Conservation (phyloP, 2,888 invertebrate genomes). For the Chrysolina oricalcia region DNA sequence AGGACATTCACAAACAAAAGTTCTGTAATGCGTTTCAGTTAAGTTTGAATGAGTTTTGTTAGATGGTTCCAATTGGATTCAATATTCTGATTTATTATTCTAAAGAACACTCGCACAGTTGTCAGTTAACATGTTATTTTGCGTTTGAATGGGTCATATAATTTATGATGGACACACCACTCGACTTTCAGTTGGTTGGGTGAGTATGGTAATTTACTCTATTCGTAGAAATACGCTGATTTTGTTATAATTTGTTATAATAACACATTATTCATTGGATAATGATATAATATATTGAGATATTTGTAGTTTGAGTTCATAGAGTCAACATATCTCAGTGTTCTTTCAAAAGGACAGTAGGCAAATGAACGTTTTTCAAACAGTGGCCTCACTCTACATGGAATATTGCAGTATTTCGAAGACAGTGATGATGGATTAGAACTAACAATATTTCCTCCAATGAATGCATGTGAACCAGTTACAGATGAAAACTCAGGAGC, state of each 20-base stretch:
- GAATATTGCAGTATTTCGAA: too few species aligned
- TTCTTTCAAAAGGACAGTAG: constrained; percentile 12
- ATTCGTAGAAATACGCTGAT: background rate
- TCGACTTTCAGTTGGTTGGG: constrained; percentile 3
- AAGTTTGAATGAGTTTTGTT: constrained; percentile 1
- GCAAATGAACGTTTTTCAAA: too few species aligned
- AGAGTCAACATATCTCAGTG: background rate
- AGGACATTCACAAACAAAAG: background rate
- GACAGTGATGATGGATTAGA: too few species aligned
- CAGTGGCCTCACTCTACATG: background rate
- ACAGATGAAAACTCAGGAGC: too few species aligned
- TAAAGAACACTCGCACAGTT: background rate
- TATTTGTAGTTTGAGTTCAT: background rate
- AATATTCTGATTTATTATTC: constrained; percentile 3
- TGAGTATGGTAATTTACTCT: background rate
- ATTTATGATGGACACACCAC: background rate
- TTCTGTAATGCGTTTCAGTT: background rate
- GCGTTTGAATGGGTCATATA: background rate
- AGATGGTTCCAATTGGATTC: background rate
- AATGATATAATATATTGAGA: constrained; percentile 6
- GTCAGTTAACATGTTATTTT: background rate
- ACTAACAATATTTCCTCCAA: too few species aligned
- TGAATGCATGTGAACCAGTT: too few species aligned
- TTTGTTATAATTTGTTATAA: background rate
- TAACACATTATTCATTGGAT: too few species aligned